Base-by-base conservation (phyloP, 30 jellyfish, hydroid and myxozoan genomes). In the Haliclystus octoradiatus region DNA sequence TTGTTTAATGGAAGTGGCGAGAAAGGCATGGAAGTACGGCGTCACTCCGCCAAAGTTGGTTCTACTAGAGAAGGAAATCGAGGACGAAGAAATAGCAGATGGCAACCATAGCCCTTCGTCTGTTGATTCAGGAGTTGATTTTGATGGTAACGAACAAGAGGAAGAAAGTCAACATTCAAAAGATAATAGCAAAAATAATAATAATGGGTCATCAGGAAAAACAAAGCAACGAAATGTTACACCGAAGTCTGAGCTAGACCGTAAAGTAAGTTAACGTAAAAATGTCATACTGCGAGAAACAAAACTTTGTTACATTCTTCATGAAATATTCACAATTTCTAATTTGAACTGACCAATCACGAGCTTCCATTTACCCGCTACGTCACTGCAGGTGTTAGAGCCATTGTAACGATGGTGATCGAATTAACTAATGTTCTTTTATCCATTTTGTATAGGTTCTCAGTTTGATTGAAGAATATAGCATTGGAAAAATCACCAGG, bases 1-100 rank as follows among this genome's bases (percentile, higher is more conserved):
- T 9, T 89, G 98, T 69, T 70, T 89, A 34, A 89, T 89, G 98
- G 98, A 89, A 52, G 94, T 89, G 29, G 98, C 98, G 4, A 77
- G 98, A 66, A 63, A 73, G 50, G 87, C 94, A 26, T 68, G 53
- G 1, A 89, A 89, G 72, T 89, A 76, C 64, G 98, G 98, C 9
- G 98, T 89, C 28, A 72, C 69, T 49, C 95, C 98, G 19, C 98
- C 98, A 22, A 89, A 77, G 62, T 70, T 89, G 33, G 71, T 89
- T 9, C 14, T 71, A 1, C 69, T 89, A 23, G 98, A 89, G 53
- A 77, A 69, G 26, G 98, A 89, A 66, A 89, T 89, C 2, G 98
- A 89, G 64, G 75, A 34, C 31, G 98, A 89, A 40, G 98, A 89
- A 62, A 50, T 35, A 24, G 3, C 23, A 30, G 84, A 69, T 62